These are phyloP conservation scores for Triplophysa yarkandensis DNA, from an alignment of 2,797 vertebrate genomes.

Conservation along the genomic window DNA sequence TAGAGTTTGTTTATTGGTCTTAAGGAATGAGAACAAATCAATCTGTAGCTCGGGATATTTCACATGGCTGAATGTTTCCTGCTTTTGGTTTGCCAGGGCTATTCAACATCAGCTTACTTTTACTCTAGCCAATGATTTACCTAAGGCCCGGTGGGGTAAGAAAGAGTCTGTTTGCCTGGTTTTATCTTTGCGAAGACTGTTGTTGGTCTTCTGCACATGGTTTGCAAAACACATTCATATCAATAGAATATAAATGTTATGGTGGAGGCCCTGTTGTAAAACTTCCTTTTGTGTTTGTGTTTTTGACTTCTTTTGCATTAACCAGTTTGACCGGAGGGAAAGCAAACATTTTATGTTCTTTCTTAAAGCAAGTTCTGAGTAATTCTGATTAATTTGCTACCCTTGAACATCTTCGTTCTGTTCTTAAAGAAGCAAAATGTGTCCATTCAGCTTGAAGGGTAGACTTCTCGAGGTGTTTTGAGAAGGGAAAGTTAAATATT, in stretches of 20 bases:
- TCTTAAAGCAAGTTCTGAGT: not conserved
- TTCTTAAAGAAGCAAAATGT: constrained; percentile 7
- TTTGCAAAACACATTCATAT: constrained; percentile 11
- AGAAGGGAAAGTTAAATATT: constrained; percentile 58
- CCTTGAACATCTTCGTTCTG: not conserved
- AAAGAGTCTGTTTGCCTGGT: constrained; percentile 33
- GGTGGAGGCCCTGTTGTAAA: not conserved
- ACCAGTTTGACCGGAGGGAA: constrained; percentile 6
- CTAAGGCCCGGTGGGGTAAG: constrained; percentile 28
- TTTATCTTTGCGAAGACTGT: constrained; percentile 25
- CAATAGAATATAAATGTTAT: constrained; percentile 13
- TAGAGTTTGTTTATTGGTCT: not conserved
- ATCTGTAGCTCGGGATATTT: constrained; percentile 24
- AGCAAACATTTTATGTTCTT: not conserved
- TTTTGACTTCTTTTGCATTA: not conserved
- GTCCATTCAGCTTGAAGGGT: constrained; percentile 21
- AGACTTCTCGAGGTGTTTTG: constrained; percentile 31
- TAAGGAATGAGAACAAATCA: not conserved
- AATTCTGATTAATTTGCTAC: not conserved
- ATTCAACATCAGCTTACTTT: constrained; percentile 33
- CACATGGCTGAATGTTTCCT: constrained; percentile 33
- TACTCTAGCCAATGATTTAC: constrained; percentile 43
- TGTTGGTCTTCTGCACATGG: constrained; percentile 26
- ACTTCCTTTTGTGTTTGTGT: not conserved
- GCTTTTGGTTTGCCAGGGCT: constrained; percentile 1